phyloP scores from a whole-genome alignment of 2,797 vertebrate species.

The Sarcophilus harrisii region DNA sequence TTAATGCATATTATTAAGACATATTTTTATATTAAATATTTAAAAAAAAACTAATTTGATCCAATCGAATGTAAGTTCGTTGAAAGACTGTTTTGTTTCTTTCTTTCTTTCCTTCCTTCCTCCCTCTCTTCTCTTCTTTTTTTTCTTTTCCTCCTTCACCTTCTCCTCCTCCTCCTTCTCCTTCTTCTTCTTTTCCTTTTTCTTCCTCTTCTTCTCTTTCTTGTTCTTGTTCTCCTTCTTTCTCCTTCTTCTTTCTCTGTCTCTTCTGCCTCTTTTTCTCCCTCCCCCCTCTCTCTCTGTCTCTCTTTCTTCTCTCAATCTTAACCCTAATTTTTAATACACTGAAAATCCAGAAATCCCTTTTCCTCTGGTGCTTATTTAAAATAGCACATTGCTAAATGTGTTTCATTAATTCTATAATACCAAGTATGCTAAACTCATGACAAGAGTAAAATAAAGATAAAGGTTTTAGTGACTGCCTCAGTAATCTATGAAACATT shows the following conservation, averaged over 20 bases:
- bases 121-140: background rate
- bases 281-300: background rate
- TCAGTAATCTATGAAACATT: background rate
- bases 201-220: background rate
- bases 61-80: background rate
- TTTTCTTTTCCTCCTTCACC: no score
- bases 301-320: slow-evolving; percentile 27
- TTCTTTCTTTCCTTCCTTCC: background rate
- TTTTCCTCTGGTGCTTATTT: background rate
- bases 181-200: no score
- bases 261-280: no score
- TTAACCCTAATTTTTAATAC: background rate
- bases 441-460: background rate
- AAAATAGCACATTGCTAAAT: background rate
- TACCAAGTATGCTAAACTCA: background rate
- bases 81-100: background rate
- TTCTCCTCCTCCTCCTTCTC: background rate
- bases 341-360: background rate
- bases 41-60: background rate
- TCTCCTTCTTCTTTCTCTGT: background rate
- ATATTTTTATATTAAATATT: background rate
- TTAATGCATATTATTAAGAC: slow-evolving; percentile 32
- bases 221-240: slow-evolving; percentile 13
- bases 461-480: background rate
- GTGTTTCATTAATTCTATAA: slow-evolving; percentile 10